Evolutionary conservation across 2,797 vertebrate species (phyloP).

Genomic region (Sebastes steindachneri): DNA sequence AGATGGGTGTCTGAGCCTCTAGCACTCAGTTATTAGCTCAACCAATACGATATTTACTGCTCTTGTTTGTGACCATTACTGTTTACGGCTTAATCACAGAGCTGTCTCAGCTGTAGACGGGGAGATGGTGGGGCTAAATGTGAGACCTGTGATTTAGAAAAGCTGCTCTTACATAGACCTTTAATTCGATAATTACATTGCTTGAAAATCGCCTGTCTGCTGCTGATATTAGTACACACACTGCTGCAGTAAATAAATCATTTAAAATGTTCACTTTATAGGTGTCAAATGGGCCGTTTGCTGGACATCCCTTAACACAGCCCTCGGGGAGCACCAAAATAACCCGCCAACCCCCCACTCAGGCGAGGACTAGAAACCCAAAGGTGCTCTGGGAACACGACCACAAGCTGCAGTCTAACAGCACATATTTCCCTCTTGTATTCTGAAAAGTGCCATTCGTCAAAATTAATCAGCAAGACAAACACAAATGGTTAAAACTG

Average conservation of each 20-base stretch:
- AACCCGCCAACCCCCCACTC: background rate
- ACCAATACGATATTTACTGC: slow-evolving; percentile 7
- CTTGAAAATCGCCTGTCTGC: background rate
- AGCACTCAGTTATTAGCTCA: background rate
- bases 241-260: slow-evolving; percentile 20
- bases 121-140: slow-evolving; percentile 4
- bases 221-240: background rate
- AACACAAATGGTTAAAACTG: slow-evolving; percentile 13
- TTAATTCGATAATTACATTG: slow-evolving; percentile 8
- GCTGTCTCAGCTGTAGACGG: background rate
- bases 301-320: background rate
- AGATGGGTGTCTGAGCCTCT: background rate
- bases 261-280: slow-evolving; percentile 28
- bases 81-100: slow-evolving; percentile 30
- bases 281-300: background rate
- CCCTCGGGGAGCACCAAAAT: background rate
- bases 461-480: slow-evolving; percentile 25
- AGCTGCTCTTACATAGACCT: slow-evolving; percentile 1
- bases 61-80: slow-evolving; percentile 16
- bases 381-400: background rate
- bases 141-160: slow-evolving; percentile 36
- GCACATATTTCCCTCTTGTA: background rate
- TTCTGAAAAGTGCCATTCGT: slow-evolving; percentile 30
- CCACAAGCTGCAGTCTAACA: background rate
- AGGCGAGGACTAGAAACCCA: background rate